Conservation (phyloP, 2,113 vertebrate species). For the Noturus placidus region DNA sequence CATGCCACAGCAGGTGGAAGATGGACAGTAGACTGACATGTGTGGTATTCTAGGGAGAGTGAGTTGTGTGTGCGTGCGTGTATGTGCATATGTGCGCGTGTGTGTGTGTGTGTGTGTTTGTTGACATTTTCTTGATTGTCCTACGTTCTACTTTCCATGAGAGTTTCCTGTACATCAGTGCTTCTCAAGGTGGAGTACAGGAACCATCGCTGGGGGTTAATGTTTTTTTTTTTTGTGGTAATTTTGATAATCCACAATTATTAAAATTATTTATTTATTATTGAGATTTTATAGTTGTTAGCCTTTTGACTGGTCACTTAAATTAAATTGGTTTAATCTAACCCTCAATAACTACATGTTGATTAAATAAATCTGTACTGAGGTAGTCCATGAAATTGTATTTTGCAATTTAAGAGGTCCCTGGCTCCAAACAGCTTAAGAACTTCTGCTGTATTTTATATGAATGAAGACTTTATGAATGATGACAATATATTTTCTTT, state of each 20-base stretch:
- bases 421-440: background rate
- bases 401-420: background rate
- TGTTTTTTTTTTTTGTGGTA: background rate
- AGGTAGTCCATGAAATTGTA: background rate
- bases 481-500: background rate
- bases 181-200: background rate
- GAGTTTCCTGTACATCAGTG: background rate
- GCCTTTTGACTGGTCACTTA: background rate
- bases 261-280: background rate
- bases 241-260: background rate
- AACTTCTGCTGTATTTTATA: background rate
- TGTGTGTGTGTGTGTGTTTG: background rate
- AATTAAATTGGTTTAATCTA: background rate
- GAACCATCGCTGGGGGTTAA: background rate
- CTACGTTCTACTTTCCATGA: background rate
- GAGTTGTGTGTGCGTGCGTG: background rate
- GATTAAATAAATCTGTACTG: background rate
- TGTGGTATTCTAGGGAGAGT: conserved; percentile 1
- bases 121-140: background rate
- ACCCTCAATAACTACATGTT: background rate
- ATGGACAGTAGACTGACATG: conserved; percentile 54
- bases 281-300: background rate
- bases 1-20: conserved; percentile 53
- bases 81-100: background rate
- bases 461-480: background rate